These are phyloP conservation scores for Barnardius zonarius DNA, from an alignment of 2,113 vertebrate species.

Conservation along the genomic window DNA sequence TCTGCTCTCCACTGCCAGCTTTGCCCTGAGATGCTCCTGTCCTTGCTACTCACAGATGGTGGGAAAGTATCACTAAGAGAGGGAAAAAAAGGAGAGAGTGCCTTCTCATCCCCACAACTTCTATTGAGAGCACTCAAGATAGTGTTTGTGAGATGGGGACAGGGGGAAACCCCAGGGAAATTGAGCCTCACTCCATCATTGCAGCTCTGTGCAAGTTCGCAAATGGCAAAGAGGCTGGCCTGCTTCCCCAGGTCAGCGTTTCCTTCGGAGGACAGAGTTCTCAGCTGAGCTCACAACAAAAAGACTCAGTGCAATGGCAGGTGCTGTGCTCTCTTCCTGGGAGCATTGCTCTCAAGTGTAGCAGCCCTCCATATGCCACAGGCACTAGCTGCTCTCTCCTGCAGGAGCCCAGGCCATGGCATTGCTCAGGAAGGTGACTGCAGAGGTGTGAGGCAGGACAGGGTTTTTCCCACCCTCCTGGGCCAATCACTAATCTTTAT, in stretches of 20 bases:
- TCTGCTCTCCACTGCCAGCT: background rate
- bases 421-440: background rate
- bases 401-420: background rate
- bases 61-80: too few relatives aligned
- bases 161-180: accelerated
- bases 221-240: background rate
- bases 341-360: background rate
- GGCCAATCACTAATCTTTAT: too few relatives aligned
- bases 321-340: background rate
- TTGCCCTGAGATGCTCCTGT: background rate
- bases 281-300: background rate
- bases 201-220: background rate
- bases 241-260: background rate
- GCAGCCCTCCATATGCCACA: background rate
- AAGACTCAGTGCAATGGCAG: background rate
- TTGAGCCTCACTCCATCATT: accelerated
- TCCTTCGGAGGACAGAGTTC: background rate
- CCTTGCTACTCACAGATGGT: background rate
- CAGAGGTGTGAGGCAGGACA: accelerated
- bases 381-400: background rate
- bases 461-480: too few relatives aligned
- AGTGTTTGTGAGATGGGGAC: background rate
- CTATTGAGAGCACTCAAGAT: background rate
- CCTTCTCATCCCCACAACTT: background rate
- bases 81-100: background rate